These are phyloP conservation scores for Strigamia crassipes DNA, from an alignment of 2,888 invertebrate genomes.

Conservation along the genomic window DNA sequence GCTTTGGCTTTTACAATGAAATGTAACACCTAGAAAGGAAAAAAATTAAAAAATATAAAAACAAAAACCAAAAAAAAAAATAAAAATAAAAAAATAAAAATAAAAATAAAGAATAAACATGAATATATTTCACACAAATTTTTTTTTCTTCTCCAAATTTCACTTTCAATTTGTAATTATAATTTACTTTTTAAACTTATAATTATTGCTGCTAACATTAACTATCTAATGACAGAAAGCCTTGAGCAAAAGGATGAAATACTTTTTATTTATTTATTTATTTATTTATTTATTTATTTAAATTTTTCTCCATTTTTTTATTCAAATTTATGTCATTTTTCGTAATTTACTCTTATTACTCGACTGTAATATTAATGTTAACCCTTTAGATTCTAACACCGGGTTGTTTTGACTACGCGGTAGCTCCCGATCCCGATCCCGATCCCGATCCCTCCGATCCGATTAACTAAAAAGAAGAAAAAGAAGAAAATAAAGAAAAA, in stretches of 20 bases:
- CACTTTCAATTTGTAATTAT: not conserved
- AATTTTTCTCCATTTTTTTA: too few relatives aligned
- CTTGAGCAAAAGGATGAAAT: slow-evolving; percentile 21
- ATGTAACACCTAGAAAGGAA: not conserved
- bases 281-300: not conserved
- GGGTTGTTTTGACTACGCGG: too few relatives aligned
- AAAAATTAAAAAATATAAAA: not conserved
- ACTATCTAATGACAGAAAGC: not conserved
- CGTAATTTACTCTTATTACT: too few relatives aligned
- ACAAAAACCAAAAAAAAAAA: not conserved
- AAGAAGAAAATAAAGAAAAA: not conserved
- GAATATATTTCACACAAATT: not conserved
- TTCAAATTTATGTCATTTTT: too few relatives aligned
- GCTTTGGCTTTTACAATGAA: not conserved
- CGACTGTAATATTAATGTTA: too few relatives aligned
- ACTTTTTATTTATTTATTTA: not conserved
- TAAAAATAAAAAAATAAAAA: too few relatives aligned
- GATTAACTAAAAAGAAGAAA: not conserved
- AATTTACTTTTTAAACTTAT: not conserved
- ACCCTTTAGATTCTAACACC: too few relatives aligned
- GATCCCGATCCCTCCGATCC: too few relatives aligned
- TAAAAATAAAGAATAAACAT: too few relatives aligned
- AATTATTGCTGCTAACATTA: not conserved
- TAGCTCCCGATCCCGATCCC: too few relatives aligned
- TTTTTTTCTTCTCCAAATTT: not conserved